Evolutionary conservation across 2,797 vertebrate genomes (phyloP).

Genomic region (Rhinophrynus dorsalis): DNA sequence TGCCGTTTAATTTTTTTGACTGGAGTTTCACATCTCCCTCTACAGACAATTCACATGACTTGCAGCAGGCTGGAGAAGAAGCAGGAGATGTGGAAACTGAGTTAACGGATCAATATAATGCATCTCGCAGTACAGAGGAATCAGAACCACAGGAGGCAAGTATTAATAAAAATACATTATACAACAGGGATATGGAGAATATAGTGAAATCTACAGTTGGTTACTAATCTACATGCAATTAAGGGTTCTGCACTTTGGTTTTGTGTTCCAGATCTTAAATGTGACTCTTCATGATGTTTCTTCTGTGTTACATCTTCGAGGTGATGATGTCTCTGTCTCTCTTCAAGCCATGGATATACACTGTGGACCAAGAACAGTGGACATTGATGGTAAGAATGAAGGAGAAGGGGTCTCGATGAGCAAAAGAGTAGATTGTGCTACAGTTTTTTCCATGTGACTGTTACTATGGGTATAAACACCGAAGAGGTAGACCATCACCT

Average conservation of each 20-base stretch:
- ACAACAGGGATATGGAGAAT: too few species aligned
- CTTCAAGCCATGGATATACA: conserved; percentile 27
- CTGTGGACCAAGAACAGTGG: conserved; percentile 1
- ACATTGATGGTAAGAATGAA: conserved; percentile 5
- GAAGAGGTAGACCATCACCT: too few species aligned
- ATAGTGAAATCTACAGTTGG: too few species aligned
- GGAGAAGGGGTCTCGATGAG: too few species aligned
- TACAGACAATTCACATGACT: not conserved
- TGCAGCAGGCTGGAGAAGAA: not conserved
- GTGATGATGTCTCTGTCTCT: not conserved
- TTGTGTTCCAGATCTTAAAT: conserved; percentile 16
- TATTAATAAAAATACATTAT: not conserved
- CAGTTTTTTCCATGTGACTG: too few species aligned
- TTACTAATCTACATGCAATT: too few species aligned
- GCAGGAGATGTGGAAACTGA: not conserved
- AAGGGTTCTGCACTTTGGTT: not conserved
- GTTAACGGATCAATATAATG: conserved; percentile 13
- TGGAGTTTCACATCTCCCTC: too few species aligned
- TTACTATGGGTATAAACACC: too few species aligned
- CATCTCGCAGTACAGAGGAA: conserved; percentile 28
- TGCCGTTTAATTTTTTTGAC: too few species aligned
- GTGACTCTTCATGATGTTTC: conserved; percentile 8
- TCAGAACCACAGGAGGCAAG: conserved; percentile 34
- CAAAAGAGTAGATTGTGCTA: too few species aligned
- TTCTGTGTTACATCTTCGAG: conserved; percentile 1